Base-by-base conservation (phyloP, 2,888 invertebrate species). In the Dorcus hopei region DNA sequence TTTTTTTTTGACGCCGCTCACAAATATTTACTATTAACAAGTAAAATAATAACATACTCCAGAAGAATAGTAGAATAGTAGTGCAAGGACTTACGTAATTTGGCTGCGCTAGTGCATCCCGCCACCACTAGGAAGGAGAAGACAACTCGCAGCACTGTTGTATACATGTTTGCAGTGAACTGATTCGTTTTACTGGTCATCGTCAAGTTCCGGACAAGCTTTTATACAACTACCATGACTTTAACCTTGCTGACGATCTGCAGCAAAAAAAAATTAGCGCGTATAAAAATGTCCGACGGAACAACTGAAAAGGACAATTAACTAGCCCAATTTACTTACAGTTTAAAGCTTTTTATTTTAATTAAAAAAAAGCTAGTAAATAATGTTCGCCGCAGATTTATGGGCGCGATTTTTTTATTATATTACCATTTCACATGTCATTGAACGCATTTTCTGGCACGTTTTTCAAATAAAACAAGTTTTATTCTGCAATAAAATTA, bases 41-140 rank as follows among this genome's bases (percentile, higher is more conserved):
- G 6, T 33, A 5, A 33, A 33, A 33, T 33, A 33, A 33, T 6
- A 33, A 33, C 26, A 19, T 19, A 4, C 26, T 33, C 26, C 26
- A 6, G 26, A 0, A 4, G 6, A 33, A 6, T 33, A 53, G 26
- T 5, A 4, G 6, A 33, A 6, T 33, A 53, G n/a, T 42, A 49
- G 23, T 11, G 11, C 14, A 39, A 9, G 9, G 33, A 58, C 62
- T 58, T 50, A 62, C 62, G 62, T 38, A 62, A 53, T 50, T 60
- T 60, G 7, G 56, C 56, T 6, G 58, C 54, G 47, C 26, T 38
- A 16, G 50, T 26, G 38, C 41, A 38, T 16, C 39, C 38, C 47
- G 48, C 40, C 1, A 40, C 38, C 23, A 58, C 14, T 16, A 52
- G 47, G 45, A 52, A 48, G 26, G 52, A 33, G 9, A 19, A 41